These are phyloP conservation scores for Erythrocercus mccallii DNA, from an alignment of 2,113 vertebrate genomes.

Conservation along the genomic window DNA sequence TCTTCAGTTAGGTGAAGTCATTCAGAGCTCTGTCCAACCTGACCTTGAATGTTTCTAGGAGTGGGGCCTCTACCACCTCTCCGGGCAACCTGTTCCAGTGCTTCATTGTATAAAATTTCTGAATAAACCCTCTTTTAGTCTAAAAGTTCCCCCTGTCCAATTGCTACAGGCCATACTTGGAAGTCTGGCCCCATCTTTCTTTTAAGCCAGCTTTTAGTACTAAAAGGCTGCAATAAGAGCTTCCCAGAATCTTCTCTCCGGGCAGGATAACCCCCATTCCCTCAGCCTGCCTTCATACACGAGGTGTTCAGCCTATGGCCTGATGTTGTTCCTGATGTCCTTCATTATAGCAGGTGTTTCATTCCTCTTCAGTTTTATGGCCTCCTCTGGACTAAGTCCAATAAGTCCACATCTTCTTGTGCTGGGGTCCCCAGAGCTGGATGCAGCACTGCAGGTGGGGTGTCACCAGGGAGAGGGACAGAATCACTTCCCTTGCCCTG, in stretches of 20 bases:
- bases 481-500: accelerated
- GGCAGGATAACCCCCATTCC: not conserved
- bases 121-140: not conserved
- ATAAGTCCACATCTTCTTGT: not conserved
- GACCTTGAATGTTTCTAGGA: not conserved
- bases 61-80: not conserved
- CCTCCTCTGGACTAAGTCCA: not conserved
- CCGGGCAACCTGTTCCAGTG: not conserved
- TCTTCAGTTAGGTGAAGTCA: not conserved
- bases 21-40: not conserved
- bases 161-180: not conserved
- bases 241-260: not conserved
- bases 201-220: not conserved
- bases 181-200: not conserved
- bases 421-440: not conserved
- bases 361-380: not conserved
- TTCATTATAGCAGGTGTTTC: not conserved
- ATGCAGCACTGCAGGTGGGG: not conserved
- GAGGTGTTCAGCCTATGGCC: not conserved
- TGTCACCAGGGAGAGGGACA: not conserved
- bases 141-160: not conserved
- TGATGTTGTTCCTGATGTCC: not conserved
- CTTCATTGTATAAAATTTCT: not conserved
- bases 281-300: not conserved
- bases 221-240: not conserved